Base-by-base conservation (phyloP, 2,113 vertebrate genomes). In the Sorex fumeus region DNA sequence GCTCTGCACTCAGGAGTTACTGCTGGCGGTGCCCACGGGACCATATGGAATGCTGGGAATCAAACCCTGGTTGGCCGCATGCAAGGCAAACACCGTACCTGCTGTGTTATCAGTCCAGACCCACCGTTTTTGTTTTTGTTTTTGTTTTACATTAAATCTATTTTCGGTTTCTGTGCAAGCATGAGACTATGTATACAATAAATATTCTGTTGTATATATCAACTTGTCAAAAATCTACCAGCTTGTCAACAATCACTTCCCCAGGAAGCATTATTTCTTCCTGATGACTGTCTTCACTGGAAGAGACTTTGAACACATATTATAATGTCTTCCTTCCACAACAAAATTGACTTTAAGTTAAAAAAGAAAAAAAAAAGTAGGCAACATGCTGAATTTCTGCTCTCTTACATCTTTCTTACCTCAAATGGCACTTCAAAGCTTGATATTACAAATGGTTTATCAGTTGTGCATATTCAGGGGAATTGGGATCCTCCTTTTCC, bases 91-190 rank as follows among this genome's bases (percentile, higher is more conserved):
- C n/a, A n/a, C n/a, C n/a, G n/a, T n/a, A n/a, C n/a, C n/a, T n/a
- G n/a, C n/a, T n/a, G n/a, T n/a, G n/a, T n/a, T n/a, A n/a, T n/a
- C n/a, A n/a, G n/a, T n/a, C n/a, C n/a, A n/a, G n/a, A n/a, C n/a
- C n/a, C n/a, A n/a, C n/a, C n/a, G n/a, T n/a, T n/a, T n/a, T n/a
- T n/a, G n/a, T n/a, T n/a, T n/a, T n/a, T n/a, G n/a, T n/a, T n/a
- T n/a, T n/a, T n/a, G n/a, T n/a, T 92, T 92, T 93, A 86, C 7
- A 71, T 72, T 92, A 81, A 87, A 79, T 74, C 21, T 57, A 79
- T 91, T 93, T 88, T 92, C 60, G 28, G 36, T 95, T 89, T 93
- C 50, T 74, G 32, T 91, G 88, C 93, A 87, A 84, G 79, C 50
- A 86, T 30, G 40, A 80, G 40, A 45, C 32, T 21, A 3, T 87